Conservation (phyloP, 2,113 vertebrate species). For the Synodontis membranacea region DNA sequence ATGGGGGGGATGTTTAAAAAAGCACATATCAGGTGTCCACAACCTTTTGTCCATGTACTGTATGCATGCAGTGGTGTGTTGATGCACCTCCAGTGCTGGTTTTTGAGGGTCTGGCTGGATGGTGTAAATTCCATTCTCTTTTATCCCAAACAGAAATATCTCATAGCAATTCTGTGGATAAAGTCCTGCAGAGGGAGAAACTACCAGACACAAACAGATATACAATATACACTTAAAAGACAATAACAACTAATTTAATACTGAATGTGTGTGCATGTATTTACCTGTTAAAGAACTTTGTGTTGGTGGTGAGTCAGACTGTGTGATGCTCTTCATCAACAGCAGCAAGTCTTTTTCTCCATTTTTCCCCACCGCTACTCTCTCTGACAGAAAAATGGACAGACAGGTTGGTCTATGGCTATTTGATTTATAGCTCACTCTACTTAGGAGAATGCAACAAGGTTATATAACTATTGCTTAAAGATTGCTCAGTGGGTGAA, state of each 20-base stretch:
- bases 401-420: background rate
- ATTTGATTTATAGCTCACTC: constrained; percentile 23
- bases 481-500: constrained; percentile 27
- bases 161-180: constrained; percentile 78
- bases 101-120: constrained; percentile 74
- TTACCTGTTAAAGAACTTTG: constrained; percentile 68
- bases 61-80: constrained; percentile 52
- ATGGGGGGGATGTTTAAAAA: too few species aligned
- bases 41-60: too few species aligned
- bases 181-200: constrained; percentile 64
- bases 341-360: constrained; percentile 74
- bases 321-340: constrained; percentile 73
- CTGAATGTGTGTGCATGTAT: constrained; percentile 5
- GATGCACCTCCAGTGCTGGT: constrained; percentile 73
- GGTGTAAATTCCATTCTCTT: constrained; percentile 80
- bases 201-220: constrained; percentile 53
- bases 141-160: constrained; percentile 77
- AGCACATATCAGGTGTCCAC: too few species aligned
- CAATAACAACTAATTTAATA: background rate
- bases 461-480: constrained; percentile 49
- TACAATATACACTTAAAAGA: constrained; percentile 25
- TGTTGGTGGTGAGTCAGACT: constrained; percentile 28
- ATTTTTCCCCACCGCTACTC: constrained; percentile 67
- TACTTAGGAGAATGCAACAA: constrained; percentile 18
- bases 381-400: constrained; percentile 63